Percentiles rank a stretch among this genome's conserved stretches.
These are phyloP conservation scores for Amblyopsis hoosieri DNA, from an alignment of 2,797 vertebrate genomes.

Conservation along the genomic window DNA sequence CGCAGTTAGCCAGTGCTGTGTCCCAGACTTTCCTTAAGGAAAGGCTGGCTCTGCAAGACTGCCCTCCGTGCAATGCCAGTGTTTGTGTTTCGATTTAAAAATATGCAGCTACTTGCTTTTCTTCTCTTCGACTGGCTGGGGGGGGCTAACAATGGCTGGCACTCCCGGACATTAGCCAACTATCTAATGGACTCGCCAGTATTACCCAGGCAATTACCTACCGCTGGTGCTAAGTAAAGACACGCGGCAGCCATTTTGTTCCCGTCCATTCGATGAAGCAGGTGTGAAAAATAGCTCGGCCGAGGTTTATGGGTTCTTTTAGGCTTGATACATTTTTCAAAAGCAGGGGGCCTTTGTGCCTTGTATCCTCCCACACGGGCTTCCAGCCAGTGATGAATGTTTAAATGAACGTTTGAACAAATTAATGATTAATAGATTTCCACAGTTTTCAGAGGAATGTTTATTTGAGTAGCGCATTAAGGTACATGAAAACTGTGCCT, in stretches of 20 bases:
- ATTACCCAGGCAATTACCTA: slow-evolving; percentile 51
- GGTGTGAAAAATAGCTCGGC: slow-evolving; percentile 65
- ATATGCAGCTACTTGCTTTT: slow-evolving; percentile 37
- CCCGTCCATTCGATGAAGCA: slow-evolving; percentile 58
- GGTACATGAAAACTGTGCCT: neutral
- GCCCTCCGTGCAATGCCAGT: slow-evolving; percentile 41
- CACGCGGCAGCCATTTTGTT: slow-evolving; percentile 70
- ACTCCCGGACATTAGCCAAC: slow-evolving; percentile 61
- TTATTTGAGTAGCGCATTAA: slow-evolving; percentile 65
- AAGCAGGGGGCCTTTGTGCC: slow-evolving; percentile 38
- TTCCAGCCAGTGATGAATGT: slow-evolving; percentile 58
- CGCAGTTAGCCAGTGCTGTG: too few relatives aligned
- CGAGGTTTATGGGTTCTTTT: slow-evolving; percentile 66
- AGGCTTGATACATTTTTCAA: slow-evolving; percentile 73
- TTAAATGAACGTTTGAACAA: slow-evolving; percentile 57
- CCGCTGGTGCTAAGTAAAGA: slow-evolving; percentile 43
- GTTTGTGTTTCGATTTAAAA: slow-evolving; percentile 64
- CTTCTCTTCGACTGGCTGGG: slow-evolving; percentile 29
- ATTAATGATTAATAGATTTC: slow-evolving; percentile 67
- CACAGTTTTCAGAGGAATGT: slow-evolving; percentile 52
- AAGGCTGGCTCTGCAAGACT: neutral
- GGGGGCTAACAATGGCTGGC: slow-evolving; percentile 49
- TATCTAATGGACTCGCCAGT: slow-evolving; percentile 62
- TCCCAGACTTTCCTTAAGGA: too few relatives aligned
- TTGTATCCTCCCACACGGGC: slow-evolving; percentile 45